Evolutionary conservation across 2,797 vertebrate genomes (phyloP).

Genomic region (Steatocranus sp.): DNA sequence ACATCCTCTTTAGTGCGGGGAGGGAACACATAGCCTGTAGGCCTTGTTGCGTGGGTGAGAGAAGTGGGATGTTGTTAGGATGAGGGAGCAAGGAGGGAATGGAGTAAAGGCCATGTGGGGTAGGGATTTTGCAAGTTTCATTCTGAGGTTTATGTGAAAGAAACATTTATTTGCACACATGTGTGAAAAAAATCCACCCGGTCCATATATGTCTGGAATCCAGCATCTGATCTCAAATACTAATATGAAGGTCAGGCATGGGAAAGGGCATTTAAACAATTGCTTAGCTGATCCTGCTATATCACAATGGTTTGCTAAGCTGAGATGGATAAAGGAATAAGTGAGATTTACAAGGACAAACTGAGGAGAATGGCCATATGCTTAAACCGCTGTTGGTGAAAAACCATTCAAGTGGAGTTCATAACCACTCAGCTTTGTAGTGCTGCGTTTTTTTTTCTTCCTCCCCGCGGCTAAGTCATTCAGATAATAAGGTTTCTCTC

Average conservation of each 20-base stretch:
- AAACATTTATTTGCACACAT: background rate
- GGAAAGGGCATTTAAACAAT: background rate
- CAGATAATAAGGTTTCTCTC: constrained; percentile 46
- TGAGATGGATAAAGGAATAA: constrained; percentile 1
- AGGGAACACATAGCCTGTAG: background rate
- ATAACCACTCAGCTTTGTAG: constrained; percentile 18
- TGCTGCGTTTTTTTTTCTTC: background rate
- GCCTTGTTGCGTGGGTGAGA: background rate
- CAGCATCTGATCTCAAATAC: background rate
- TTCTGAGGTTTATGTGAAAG: background rate
- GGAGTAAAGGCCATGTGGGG: background rate
- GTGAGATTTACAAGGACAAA: constrained; percentile 15
- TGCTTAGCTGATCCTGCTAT: background rate
- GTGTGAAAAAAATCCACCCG: background rate
- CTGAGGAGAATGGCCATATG: background rate
- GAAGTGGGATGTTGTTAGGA: background rate
- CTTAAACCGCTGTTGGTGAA: constrained; percentile 14
- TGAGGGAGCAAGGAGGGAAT: background rate
- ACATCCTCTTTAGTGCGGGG: background rate
- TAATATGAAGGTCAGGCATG: constrained; percentile 1
- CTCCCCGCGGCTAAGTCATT: constrained; percentile 27
- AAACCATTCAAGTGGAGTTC: constrained; percentile 18
- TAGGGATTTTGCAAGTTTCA: background rate
- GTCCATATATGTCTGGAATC: background rate
- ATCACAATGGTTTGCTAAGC: background rate